Evolutionary conservation across 2,113 vertebrate genomes (phyloP), one percentile per base, ranked within the genome.

Genomic region (Brachypteracias leptosomus): DNA sequence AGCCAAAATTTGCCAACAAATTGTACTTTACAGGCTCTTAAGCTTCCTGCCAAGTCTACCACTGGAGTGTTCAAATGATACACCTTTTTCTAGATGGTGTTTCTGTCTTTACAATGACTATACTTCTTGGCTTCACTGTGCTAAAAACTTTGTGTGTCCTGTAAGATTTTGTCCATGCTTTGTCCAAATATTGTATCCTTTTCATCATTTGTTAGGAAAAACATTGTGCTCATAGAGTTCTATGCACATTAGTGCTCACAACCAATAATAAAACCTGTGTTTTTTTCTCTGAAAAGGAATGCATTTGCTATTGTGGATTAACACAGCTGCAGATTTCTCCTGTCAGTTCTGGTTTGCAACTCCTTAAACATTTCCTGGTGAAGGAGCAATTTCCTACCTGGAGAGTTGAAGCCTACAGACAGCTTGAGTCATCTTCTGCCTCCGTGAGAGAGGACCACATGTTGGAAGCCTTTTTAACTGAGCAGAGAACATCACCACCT

Each of bases 241-340:
- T 62, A 7, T 2, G 10, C 4, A 3, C 0, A 0, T 16, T 22
- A 15, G 29, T n/a, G 14, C 36, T 76, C 59, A 44, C 66, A 52
- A 44, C 28, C 11, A 40, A 0, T 17, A 49, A 49, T 4, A 19
- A 3, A 38, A 38, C 12, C 2, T 35, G 3, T 16, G 7, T n/a
- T 17, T 54, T n/a, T 74, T 66, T 20, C 59, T 55, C 36, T 58
- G 55, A 14, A 70, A 72, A 68, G 22, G 0, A 31, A 46, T 6
- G 4, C 12, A 18, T 55, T 62, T 83, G 11, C 4, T n/a, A 44
- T 67, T 47, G 31, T 63, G 16, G 7, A 19, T 14, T 35, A 36
- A n/a, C 13, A 31, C n/a, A 54, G 21, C 7, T 33, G 16, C 31
- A 44, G 28, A 14, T 35, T 38, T 63, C 67, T 38, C 31, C 13